Evolutionary conservation across 1,140 invertebrate species (phyloP).

Genomic region (Drosophila lacteicornis): DNA sequence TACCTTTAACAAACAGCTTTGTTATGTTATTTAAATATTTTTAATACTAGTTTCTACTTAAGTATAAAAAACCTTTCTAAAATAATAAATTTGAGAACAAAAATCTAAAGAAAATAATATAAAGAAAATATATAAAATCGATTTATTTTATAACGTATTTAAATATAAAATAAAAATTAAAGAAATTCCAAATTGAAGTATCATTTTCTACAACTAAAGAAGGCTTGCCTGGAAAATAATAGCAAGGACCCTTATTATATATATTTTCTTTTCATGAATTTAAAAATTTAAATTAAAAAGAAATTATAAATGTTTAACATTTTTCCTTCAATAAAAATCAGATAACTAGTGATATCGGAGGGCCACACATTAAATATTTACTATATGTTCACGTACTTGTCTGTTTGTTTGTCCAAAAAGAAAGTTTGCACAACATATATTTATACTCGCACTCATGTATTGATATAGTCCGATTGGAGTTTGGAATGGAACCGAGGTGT

Average conservation of each 20-base stretch:
- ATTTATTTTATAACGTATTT: no score
- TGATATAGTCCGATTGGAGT: conserved; percentile 33
- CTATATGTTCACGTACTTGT: conserved; percentile 9
- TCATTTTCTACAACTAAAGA: neutral
- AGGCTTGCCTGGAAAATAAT: no score
- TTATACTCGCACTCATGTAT: conserved; percentile 9
- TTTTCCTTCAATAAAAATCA: neutral
- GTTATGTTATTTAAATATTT: no score
- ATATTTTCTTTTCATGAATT: neutral
- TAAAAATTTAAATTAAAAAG: no score
- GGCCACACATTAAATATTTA: conserved; percentile 7
- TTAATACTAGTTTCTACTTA: no score
- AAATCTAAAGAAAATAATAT: no score
- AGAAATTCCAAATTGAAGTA: neutral
- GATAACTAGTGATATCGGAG: neutral
- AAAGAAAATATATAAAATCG: no score
- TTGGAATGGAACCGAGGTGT: conserved; percentile 32
- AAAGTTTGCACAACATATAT: conserved; percentile 60
- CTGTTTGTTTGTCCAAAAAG: conserved; percentile 49
- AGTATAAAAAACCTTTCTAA: no score
- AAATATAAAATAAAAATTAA: neutral
- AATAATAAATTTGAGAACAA: neutral
- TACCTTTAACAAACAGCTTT: no score
- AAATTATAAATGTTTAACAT: no score
- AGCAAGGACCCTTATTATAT: neutral